Percentiles rank a stretch among this genome's conserved stretches.
Conservation (phyloP, 2,888 invertebrate species). For the Cephus spinipes region DNA sequence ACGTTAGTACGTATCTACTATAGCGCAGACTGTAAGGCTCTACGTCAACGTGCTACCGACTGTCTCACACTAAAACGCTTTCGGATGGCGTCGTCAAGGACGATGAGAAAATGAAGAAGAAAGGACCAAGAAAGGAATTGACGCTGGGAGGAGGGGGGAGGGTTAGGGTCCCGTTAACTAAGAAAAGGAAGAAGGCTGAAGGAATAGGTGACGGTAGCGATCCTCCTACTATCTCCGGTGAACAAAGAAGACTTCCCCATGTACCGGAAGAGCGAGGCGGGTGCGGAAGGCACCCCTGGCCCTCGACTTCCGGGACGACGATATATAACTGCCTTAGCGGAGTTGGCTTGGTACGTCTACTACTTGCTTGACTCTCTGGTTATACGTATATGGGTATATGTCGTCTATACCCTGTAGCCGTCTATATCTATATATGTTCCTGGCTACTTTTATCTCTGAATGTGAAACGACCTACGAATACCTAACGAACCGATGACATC, state of each 20-base stretch:
- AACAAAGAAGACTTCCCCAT: conserved; percentile 36
- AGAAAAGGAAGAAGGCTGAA: background rate
- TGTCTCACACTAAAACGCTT: background rate
- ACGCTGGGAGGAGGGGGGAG: background rate
- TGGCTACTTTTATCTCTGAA: background rate
- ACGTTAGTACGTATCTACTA: background rate
- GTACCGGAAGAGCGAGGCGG: conserved; percentile 38
- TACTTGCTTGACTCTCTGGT: background rate
- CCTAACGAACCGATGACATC: conserved; percentile 43
- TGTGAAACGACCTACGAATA: background rate
- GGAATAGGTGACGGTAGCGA: conserved; percentile 29
- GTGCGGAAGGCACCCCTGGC: conserved; percentile 37
- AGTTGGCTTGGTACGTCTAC: background rate
- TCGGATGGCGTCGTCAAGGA: background rate
- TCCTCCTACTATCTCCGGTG: conserved; percentile 44
- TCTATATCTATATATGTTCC: background rate
- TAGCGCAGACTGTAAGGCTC: background rate
- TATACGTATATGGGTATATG: background rate
- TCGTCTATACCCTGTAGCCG: background rate
- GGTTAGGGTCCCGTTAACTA: background rate
- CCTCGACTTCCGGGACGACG: conserved; percentile 39
- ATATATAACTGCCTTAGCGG: background rate
- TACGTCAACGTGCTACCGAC: background rate
- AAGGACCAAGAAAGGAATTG: conserved; percentile 3
- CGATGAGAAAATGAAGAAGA: conserved; percentile 4